phyloP scores from a whole-genome alignment of 2,797 vertebrate genomes.

The Manis pentadactyla region DNA sequence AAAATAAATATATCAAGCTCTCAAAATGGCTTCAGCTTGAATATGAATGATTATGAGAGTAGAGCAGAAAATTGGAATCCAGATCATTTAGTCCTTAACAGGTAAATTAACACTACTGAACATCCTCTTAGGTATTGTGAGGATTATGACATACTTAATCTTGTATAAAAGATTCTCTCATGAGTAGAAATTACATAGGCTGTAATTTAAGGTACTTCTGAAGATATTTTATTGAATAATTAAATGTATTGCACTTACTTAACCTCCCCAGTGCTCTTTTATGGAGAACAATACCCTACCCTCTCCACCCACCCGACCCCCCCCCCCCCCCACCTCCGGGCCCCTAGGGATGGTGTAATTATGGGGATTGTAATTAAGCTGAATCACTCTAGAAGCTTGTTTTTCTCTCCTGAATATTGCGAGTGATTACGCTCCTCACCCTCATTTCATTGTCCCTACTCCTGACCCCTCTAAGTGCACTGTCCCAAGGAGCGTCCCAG shows the following conservation, averaged over 20 bases:
- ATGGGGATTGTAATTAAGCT: background rate
- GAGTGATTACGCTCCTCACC: background rate
- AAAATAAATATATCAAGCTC: background rate
- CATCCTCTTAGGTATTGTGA: background rate
- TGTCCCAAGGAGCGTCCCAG: background rate
- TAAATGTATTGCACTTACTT: background rate
- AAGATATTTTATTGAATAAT: background rate
- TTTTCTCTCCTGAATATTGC: background rate
- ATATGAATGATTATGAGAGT: conserved; percentile 3
- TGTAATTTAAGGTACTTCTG: conserved; percentile 13
- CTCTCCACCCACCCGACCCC: background rate
- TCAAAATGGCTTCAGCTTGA: background rate
- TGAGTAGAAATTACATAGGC: background rate
- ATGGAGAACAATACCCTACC: background rate
- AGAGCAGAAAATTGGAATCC: conserved; percentile 8
- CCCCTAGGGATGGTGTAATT: background rate
- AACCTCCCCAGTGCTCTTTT: background rate
- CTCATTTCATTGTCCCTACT: background rate
- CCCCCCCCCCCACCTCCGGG: too few species aligned
- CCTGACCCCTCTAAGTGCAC: background rate
- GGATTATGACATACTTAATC: background rate
- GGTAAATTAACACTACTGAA: background rate
- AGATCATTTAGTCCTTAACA: conserved; percentile 26
- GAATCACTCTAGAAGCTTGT: background rate
- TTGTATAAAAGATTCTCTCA: background rate